Evolutionary conservation across 1,140 invertebrate species (phyloP).

Genomic region (Bactericera cockerelli): DNA sequence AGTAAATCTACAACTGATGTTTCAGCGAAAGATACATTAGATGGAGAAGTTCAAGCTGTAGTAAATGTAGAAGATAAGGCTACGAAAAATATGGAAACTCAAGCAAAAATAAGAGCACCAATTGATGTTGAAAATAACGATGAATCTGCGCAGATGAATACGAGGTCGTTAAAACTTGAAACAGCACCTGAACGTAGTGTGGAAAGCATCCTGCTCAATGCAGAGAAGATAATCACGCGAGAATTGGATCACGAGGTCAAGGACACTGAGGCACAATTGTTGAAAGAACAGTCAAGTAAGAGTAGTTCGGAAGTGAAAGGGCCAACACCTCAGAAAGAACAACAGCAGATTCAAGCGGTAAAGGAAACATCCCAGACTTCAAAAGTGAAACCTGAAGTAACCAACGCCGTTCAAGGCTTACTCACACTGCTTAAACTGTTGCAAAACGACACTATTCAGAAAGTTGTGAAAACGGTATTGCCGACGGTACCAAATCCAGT

Average conservation of each 20-base stretch:
- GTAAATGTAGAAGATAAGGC: no score
- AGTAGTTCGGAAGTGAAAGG: not conserved
- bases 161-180: no score
- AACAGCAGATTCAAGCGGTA: not conserved
- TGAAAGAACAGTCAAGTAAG: no score
- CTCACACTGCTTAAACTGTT: not conserved
- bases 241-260: not conserved
- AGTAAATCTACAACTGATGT: no score
- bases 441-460: slow-evolving; percentile 1
- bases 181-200: not conserved
- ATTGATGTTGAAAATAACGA: no score
- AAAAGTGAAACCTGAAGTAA: no score
- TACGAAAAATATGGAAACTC: no score
- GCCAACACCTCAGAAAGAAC: not conserved
- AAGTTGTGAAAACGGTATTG: not conserved
- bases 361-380: not conserved
- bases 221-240: not conserved
- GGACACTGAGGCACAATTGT: not conserved
- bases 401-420: not conserved
- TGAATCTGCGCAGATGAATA: no score
- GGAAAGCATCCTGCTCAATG: not conserved
- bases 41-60: no score
- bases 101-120: no score
- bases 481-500: not conserved
- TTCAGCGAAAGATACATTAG: no score